Conservation (phyloP, 2,113 vertebrate genomes). For the Hypocryptadius cinnamomeus region DNA sequence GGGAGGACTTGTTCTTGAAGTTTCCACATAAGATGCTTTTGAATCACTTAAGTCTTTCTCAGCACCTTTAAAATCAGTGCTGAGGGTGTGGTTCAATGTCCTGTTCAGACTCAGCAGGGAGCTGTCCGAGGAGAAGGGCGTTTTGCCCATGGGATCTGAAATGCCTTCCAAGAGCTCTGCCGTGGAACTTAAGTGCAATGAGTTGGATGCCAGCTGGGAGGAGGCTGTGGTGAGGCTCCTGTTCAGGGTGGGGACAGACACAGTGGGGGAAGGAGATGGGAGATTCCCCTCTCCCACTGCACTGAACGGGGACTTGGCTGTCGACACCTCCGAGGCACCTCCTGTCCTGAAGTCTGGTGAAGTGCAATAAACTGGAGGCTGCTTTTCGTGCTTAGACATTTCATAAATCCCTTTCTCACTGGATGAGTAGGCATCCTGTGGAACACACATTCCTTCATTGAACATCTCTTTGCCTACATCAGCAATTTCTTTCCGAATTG, state of each 20-base stretch:
- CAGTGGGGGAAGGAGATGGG: constrained; percentile 71
- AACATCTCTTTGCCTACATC: constrained; percentile 67
- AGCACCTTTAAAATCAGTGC: constrained; percentile 63
- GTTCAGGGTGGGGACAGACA: constrained; percentile 66
- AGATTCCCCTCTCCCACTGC: constrained; percentile 74
- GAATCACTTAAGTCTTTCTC: constrained; percentile 61
- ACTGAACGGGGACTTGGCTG: constrained; percentile 72
- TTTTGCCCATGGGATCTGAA: constrained; percentile 66
- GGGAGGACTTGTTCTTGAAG: constrained; percentile 61
- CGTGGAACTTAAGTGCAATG: constrained; percentile 62
- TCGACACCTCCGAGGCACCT: constrained; percentile 70
- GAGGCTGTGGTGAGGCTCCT: constrained; percentile 63
- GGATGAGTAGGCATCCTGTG: constrained; percentile 59
- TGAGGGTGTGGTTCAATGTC: constrained; percentile 40
- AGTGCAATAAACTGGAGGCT: constrained; percentile 75
- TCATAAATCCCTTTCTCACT: constrained; percentile 67
- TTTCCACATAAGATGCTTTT: constrained; percentile 59
- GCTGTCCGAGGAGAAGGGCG: constrained; percentile 61
- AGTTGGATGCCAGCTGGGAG: constrained; percentile 61
- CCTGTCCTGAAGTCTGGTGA: constrained; percentile 76
- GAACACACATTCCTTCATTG: constrained; percentile 54
- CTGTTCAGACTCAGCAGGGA: constrained; percentile 56
- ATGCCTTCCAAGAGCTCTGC: constrained; percentile 68
- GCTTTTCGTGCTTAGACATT: constrained; percentile 72
- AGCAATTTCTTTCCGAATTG: constrained; percentile 66